Conservation (phyloP, 2,888 invertebrate genomes). For the Cryptophagus acutangulus region DNA sequence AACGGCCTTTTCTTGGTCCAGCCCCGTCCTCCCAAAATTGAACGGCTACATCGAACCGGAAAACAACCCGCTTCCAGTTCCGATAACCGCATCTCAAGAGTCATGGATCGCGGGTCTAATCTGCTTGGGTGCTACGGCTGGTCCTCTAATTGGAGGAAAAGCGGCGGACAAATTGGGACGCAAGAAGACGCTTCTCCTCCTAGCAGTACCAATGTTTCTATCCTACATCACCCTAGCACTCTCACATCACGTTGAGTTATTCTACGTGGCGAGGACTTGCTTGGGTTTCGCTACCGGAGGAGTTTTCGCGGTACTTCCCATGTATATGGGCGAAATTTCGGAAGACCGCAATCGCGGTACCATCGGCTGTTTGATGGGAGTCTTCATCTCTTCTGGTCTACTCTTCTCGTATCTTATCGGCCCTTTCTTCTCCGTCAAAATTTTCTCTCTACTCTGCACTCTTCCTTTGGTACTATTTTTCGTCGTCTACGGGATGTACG, state of each 20-base stretch:
- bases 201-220: conserved; percentile 59
- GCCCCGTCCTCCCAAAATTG: conserved; percentile 1
- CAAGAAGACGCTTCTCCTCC: conserved; percentile 60
- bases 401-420: conserved; percentile 29
- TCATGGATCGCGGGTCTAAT: conserved; percentile 32
- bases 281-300: conserved; percentile 64
- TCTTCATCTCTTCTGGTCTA: conserved; percentile 25
- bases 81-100: conserved; percentile 25
- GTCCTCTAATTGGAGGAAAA: conserved; percentile 28
- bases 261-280: conserved; percentile 54
- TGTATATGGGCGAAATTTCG: conserved; percentile 83
- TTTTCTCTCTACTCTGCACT: conserved; percentile 25
- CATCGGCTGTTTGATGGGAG: conserved; percentile 49
- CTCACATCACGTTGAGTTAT: conserved; percentile 23
- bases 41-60: conserved; percentile 1
- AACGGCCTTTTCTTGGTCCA: neutral
- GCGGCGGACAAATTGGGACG: conserved; percentile 50
- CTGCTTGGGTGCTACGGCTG: conserved; percentile 29
- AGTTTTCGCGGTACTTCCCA: conserved; percentile 67
- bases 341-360: conserved; percentile 74
- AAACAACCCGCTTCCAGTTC: conserved; percentile 26
- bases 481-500: conserved; percentile 18
- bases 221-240: conserved; percentile 37
- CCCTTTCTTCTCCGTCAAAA: conserved; percentile 25
- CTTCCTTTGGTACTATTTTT: conserved; percentile 27